Evolutionary conservation across 2,888 invertebrate species (phyloP).

Genomic region (Villa cingulata): DNA sequence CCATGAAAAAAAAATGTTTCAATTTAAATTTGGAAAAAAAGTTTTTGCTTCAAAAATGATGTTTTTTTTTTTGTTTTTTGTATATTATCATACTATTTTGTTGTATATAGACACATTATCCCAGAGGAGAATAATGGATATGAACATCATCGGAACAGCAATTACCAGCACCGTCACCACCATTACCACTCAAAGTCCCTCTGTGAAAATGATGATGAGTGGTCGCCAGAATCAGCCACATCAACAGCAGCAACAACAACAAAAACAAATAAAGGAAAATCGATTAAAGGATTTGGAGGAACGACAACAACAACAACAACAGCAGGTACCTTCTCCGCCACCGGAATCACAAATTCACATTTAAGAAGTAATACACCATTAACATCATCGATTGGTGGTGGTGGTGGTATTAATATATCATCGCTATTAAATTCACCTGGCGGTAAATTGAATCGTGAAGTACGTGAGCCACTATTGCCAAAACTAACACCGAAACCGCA

Average conservation of each 20-base stretch:
- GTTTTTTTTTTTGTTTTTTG: neutral
- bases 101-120: constrained; percentile 44
- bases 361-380: neutral
- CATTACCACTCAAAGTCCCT: constrained; percentile 45
- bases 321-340: no score
- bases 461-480: constrained; percentile 42
- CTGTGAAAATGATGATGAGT: constrained; percentile 41
- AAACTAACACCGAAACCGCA: constrained; percentile 46
- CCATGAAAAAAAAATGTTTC: no score
- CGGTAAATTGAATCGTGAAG: constrained; percentile 18
- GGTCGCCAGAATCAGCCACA: constrained; percentile 30
- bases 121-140: constrained; percentile 47
- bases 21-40: neutral
- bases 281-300: no score
- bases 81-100: neutral
- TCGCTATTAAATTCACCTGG: constrained; percentile 11
- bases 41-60: neutral
- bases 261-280: no score
- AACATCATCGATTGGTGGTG: neutral
- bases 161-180: neutral
- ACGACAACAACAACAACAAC: constrained; percentile 23
- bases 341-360: constrained; percentile 14
- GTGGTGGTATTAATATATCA: neutral
- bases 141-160: neutral
- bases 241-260: constrained; percentile 26